phyloP scores from a whole-genome alignment of 2,888 invertebrate species.

The Amiota communis region DNA sequence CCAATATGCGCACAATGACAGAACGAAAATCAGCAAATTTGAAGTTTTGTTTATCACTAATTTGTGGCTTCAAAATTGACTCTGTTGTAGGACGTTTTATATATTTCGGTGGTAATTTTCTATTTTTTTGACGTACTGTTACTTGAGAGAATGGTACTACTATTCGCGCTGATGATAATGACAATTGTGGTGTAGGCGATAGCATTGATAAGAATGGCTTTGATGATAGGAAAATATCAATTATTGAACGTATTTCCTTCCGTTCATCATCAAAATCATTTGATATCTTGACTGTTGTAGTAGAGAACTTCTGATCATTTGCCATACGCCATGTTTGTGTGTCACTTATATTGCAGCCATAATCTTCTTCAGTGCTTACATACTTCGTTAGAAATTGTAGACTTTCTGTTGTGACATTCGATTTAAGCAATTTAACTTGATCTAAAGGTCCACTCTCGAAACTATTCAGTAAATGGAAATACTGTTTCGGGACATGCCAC shows the following conservation, averaged over 20 bases:
- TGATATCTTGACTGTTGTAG: slow-evolving; percentile 35
- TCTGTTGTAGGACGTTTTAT: slow-evolving; percentile 45
- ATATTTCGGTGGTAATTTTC: slow-evolving; percentile 42
- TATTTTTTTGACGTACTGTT: slow-evolving; percentile 40
- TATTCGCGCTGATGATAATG: slow-evolving; percentile 18
- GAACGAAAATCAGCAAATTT: slow-evolving; percentile 50
- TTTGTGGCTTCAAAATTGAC: slow-evolving; percentile 51
- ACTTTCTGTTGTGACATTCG: slow-evolving; percentile 26
- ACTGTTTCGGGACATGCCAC: slow-evolving; percentile 66
- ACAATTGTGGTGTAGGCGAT: background rate
- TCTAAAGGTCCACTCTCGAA: slow-evolving; percentile 74
- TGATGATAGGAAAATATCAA: background rate
- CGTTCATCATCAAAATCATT: background rate
- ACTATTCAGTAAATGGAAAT: slow-evolving; percentile 58
- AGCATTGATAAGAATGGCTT: background rate
- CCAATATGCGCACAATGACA: slow-evolving; percentile 50
- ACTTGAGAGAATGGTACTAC: slow-evolving; percentile 31
- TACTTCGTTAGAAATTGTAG: slow-evolving; percentile 69
- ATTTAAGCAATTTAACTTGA: slow-evolving; percentile 58
- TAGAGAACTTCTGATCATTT: slow-evolving; percentile 36
- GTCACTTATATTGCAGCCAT: slow-evolving; percentile 53
- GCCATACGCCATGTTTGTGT: slow-evolving; percentile 59
- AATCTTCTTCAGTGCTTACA: slow-evolving; percentile 41
- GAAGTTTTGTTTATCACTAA: slow-evolving; percentile 35
- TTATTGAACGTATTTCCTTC: background rate